These are phyloP conservation scores for Bos taurus DNA, from an alignment of 2,113 vertebrate genomes.

Conservation along the genomic window DNA sequence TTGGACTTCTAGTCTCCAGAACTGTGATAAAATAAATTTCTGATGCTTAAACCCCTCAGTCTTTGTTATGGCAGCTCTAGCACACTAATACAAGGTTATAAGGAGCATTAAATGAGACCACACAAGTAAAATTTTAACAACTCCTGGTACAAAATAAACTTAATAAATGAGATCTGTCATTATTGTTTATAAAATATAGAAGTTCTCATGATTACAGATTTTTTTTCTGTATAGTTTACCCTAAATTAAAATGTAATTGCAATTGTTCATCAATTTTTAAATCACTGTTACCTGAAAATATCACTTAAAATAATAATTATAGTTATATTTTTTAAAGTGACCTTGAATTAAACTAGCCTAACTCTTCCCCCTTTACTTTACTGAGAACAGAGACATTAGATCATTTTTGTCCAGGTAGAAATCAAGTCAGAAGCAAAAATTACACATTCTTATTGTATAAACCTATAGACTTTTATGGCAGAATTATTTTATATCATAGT, in stretches of 20 bases:
- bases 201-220: neutral
- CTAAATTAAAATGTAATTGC: neutral
- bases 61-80: neutral
- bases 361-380: neutral
- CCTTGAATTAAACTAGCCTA: neutral
- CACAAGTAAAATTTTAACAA: neutral
- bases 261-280: neutral
- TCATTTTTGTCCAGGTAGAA: neutral
- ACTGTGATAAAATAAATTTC: neutral
- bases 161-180: neutral
- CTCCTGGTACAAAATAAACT: neutral
- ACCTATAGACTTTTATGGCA: neutral
- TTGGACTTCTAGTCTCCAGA: neutral
- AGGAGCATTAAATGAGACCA: neutral
- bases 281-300: neutral
- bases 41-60: neutral
- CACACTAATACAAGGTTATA: neutral
- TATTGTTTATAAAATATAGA: neutral
- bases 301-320: conserved; percentile 25
- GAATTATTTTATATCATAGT: neutral
- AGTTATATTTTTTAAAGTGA: neutral
- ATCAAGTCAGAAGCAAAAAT: neutral
- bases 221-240: neutral
- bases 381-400: neutral
- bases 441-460: neutral